These are phyloP conservation scores for Trigoniulus corallinus DNA, from an alignment of 1,140 invertebrate species.

Conservation along the genomic window DNA sequence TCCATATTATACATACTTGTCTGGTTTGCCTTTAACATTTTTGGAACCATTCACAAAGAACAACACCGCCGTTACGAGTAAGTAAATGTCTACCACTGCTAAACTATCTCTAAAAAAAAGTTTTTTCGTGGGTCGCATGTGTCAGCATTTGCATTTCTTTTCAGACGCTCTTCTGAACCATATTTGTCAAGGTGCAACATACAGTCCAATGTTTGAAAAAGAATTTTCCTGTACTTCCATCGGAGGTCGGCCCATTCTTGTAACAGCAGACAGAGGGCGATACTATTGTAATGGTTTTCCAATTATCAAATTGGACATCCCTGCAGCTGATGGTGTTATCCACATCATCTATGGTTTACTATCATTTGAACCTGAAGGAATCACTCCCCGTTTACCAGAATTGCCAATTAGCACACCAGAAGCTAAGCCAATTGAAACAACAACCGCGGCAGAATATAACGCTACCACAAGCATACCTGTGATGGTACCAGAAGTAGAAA, in stretches of 20 bases:
- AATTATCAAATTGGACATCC: conserved; percentile 16
- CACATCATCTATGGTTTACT: conserved; percentile 16
- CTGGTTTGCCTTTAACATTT: not conserved
- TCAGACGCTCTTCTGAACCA: not conserved
- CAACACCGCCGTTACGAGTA: not conserved
- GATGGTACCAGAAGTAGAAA: too few relatives aligned
- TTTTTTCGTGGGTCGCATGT: not conserved
- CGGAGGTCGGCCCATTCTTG: not conserved
- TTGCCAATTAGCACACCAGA: too few relatives aligned
- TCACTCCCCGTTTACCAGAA: too few relatives aligned
- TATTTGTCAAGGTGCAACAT: not conserved
- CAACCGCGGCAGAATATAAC: not conserved
- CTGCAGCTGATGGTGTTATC: conserved; percentile 17
- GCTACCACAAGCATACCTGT: not conserved
- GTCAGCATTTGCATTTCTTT: not conserved
- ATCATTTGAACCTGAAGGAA: not conserved
- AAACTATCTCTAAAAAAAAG: not conserved
- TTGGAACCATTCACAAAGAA: not conserved
- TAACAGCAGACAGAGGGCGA: not conserved
- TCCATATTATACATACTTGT: not conserved
- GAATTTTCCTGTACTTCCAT: not conserved
- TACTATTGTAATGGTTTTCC: not conserved
- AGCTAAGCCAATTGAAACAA: too few relatives aligned
- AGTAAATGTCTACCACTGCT: too few relatives aligned
- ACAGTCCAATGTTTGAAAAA: not conserved